Base-by-base conservation (phyloP, 2,797 vertebrate species). In the Borostomias antarcticus region DNA sequence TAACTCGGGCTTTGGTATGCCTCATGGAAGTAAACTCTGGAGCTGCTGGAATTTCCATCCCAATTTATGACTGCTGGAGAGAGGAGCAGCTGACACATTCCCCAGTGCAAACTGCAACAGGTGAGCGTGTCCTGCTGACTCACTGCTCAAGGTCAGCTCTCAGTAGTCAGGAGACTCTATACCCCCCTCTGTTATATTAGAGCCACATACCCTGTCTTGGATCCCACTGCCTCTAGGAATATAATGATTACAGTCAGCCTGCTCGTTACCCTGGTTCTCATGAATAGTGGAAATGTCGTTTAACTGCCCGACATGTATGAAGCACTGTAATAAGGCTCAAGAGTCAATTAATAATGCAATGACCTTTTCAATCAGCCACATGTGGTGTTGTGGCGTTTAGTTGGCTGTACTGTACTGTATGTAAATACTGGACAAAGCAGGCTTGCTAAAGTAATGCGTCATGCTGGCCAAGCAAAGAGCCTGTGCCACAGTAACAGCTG, bases 401-500 rank as follows among this genome's bases (percentile, higher is more conserved):
- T n/a, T n/a, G n/a, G n/a, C n/a, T n/a, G n/a, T n/a, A n/a, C n/a
- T n/a, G 66, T 72, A 73, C 69, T 50, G 79, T 83, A 80, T 76
- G 78, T 79, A 82, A 77, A 66, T 74, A 81, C 82, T 69, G 68
- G 79, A 59, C 62, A 53, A 63, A 62, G 70, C 64, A 73, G 76
- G 78, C 65, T 82, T 80, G 67, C 76, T 79, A 73, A 83, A 80
- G 78, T 79, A 78, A 69, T 10, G 61, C 68, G 66, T 78, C 81
- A 77, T 70, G 75, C 76, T 62, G 76, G 70, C 79, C 78, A 72
- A 69, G 64, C 82, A 76, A 85, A 76, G 82, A 67, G 65, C 77
- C 68, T 83, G 74, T 75, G 85, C 84, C 85, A 86, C 85, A 81
- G 79, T 74, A 85, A 80, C 87, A 88, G 88, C 89, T 92, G 87